Percentiles rank a stretch among this genome's conserved stretches.
Conservation (phyloP, 2,113 vertebrate species). For the Colossoma macropomum region DNA sequence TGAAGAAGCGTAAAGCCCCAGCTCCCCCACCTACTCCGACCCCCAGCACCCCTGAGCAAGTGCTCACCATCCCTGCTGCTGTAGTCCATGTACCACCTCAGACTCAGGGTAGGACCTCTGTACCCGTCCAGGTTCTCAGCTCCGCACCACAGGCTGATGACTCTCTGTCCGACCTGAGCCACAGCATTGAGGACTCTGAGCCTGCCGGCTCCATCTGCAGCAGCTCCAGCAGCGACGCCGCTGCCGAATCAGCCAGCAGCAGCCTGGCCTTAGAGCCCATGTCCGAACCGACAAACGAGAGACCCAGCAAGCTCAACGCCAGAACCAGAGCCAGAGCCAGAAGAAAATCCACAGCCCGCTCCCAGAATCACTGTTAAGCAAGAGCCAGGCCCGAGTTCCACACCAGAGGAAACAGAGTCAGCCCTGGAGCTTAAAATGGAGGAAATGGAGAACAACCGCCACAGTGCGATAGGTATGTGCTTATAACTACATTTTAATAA, state of each 20-base stretch:
- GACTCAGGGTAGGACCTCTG: slow-evolving; percentile 68
- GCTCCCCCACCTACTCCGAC: slow-evolving; percentile 71
- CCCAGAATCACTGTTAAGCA: slow-evolving; percentile 54
- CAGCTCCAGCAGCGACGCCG: slow-evolving; percentile 73
- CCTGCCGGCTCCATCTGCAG: slow-evolving; percentile 67
- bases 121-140: slow-evolving; percentile 63
- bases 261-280: slow-evolving; percentile 65
- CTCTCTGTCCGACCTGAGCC: slow-evolving; percentile 79
- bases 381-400: slow-evolving; percentile 53
- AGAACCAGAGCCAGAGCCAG: not conserved
- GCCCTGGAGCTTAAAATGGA: slow-evolving; percentile 79
- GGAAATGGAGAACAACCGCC: slow-evolving; percentile 85
- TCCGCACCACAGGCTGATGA: slow-evolving; percentile 74
- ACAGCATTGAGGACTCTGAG: slow-evolving; percentile 82
- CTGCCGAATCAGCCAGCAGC: slow-evolving; percentile 72
- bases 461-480: slow-evolving; percentile 84
- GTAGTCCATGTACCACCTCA: slow-evolving; percentile 64
- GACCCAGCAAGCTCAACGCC: slow-evolving; percentile 7
- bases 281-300: not conserved
- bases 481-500: not conserved
- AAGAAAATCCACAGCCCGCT: slow-evolving; percentile 58
- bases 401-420: slow-evolving; percentile 61
- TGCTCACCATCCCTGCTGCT: slow-evolving; percentile 39
- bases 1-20: slow-evolving; percentile 91
- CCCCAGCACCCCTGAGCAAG: slow-evolving; percentile 52